Evolutionary conservation across 2,888 invertebrate genomes (phyloP), one percentile per base, ranked within the genome.

Genomic region (Cistogaster globosa): DNA sequence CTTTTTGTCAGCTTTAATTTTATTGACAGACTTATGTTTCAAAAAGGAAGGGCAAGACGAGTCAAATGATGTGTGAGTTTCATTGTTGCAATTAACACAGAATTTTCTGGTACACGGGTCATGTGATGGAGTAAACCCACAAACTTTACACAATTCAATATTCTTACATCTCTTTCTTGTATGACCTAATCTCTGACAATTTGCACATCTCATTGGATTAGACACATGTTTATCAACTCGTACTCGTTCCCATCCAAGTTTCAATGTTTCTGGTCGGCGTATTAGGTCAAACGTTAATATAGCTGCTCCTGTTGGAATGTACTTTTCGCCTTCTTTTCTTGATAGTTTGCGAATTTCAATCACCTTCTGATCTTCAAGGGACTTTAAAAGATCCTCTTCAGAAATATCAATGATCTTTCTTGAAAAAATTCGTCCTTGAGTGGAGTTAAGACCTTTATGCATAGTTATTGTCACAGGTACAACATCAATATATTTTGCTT

Each of bases 1-100:
- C 42, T 38, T 62, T 38, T 18, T 55, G 9, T 57, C 18, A 0
- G 26, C 45, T 14, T 57, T 65, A 2, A 76, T 45, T 57, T 76
- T 60, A 7, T 74, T 67, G 0, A 79, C 72, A 1, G 63, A 79
- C 14, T 79, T 72, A 22, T 69, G 53, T 48, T 78, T 63, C 0
- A 45, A 16, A 26, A 55, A 71, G 3, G 38, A 45, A 14, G 69
- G 63, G 12, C 63, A 78, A 0, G 3, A 14, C 0, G 45, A 7
- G 18, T 78, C 69, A 18, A 55, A 71, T 0, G 71, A 78, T 55
- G 45, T 71, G n/a, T 79, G 72, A 1, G 45, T 45, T 36, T 72
- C 79, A 14, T 22, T 20, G 20, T 72, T 36, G 32, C 75, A 83
- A 55, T 77, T 71, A 5, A 67, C 45, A 22, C 76, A 82, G 14